phyloP scores from a whole-genome alignment of 2,113 vertebrate genomes.

The Ifrita kowaldi region DNA sequence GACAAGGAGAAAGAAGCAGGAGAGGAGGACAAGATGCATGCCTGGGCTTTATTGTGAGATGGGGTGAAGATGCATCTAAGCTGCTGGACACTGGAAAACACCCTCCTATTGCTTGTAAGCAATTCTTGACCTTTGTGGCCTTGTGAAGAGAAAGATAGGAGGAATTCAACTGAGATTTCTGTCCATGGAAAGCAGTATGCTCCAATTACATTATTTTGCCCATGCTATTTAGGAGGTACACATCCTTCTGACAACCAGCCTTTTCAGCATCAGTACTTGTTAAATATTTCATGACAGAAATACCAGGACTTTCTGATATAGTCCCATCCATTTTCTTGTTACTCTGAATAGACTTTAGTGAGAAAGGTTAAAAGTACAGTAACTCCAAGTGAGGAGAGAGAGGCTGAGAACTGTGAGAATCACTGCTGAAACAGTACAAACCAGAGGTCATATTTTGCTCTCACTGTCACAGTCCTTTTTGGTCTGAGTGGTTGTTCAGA shows the following conservation, averaged over 20 bases:
- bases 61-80: not conserved
- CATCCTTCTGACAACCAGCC: not conserved
- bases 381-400: not conserved
- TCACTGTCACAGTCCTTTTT: not conserved
- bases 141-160: not conserved
- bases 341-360: not conserved
- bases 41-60: not conserved
- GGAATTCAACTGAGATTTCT: not conserved
- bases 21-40: not conserved
- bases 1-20: not conserved
- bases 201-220: not conserved
- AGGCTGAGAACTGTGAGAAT: not conserved
- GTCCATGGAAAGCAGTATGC: not conserved
- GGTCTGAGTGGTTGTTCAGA: not conserved
- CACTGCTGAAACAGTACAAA: not conserved
- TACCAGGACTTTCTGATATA: not conserved
- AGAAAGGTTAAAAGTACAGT: not conserved
- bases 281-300: not conserved
- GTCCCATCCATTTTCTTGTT: not conserved
- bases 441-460: not conserved
- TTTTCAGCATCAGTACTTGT: not conserved
- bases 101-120: not conserved
- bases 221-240: not conserved
- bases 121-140: not conserved
- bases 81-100: not conserved